Evolutionary conservation across 1,140 invertebrate genomes (phyloP), one percentile per base, ranked within the genome.

Genomic region (Drosophila bifasciata): DNA sequence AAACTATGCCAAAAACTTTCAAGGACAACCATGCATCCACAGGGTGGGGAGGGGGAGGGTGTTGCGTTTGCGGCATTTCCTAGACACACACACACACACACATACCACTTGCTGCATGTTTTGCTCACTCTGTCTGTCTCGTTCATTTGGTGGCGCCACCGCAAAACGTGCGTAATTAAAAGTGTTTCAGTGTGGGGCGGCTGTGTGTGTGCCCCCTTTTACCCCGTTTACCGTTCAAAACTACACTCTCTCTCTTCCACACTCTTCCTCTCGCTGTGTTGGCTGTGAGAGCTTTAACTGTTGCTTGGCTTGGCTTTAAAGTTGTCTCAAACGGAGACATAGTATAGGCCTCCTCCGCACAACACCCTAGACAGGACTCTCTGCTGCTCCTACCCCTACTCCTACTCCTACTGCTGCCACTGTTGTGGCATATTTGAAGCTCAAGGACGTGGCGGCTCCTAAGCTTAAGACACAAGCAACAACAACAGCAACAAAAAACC

Each of bases 1-100:
- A 90, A 90, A 90, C 89, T 90, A 90, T 90, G 89, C 89, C 88
- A 90, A 90, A 90, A 90, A 90, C 79, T 90, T 90, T 90, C 89
- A 90, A 90, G 89, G 89, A 90, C 89, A 90, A 36, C 32, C 79
- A 83, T 69, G 56, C 71, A 76, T 44, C 61, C 50, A 45, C 21
- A 16, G 25, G 32, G 17, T 25, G 13, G 49, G 32, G 19, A 15
- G 13, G 43, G 3, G 36, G 19, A 5, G 5, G 28, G 36, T 4
- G 60, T 15, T 76, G 71, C 75, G 62, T 72, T 85, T 86, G 62
- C 72, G 67, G 78, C 78, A 66, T 76, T 73, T 83, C 62, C 53
- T 52, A 76, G 79, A 59, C 58, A 40, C 50, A 71, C 75, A 79
- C 49, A 66, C 52, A 62, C 44, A 61, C 55, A 59, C 55, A 52